Percentiles rank a stretch among this genome's conserved stretches.
These are phyloP conservation scores for Fragum whitleyi DNA, from an alignment of 2,888 invertebrate genomes.

Conservation along the genomic window DNA sequence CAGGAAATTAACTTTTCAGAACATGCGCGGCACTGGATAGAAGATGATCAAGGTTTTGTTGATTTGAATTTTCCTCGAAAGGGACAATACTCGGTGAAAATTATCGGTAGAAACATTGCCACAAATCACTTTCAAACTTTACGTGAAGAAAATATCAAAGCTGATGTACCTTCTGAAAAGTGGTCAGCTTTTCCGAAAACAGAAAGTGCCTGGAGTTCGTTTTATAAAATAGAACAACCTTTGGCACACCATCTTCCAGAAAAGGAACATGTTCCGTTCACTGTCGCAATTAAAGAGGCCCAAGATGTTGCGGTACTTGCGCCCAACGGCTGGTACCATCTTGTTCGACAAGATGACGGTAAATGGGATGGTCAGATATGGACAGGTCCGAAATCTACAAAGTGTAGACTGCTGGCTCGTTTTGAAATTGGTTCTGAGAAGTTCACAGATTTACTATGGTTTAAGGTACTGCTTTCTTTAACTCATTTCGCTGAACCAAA, in stretches of 20 bases:
- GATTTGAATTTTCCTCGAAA: constrained; percentile 59
- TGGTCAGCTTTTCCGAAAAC: constrained; percentile 61
- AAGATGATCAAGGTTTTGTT: constrained; percentile 41
- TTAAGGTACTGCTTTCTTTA: constrained; percentile 58
- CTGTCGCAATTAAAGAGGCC: constrained; percentile 39
- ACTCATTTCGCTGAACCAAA: too few species aligned
- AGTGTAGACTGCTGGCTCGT: constrained; percentile 47
- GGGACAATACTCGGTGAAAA: constrained; percentile 48
- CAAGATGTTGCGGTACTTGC: constrained; percentile 58
- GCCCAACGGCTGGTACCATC: constrained; percentile 60
- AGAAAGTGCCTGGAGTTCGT: constrained; percentile 46
- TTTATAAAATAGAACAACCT: constrained; percentile 49
- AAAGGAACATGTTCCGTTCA: constrained; percentile 47
- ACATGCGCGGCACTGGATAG: constrained; percentile 56
- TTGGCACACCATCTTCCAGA: constrained; percentile 47
- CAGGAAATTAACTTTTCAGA: constrained; percentile 58
- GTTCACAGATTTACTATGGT: constrained; percentile 56
- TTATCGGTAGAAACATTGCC: constrained; percentile 28
- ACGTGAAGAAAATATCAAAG: constrained; percentile 43
- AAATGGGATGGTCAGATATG: constrained; percentile 53
- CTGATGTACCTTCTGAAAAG: constrained; percentile 44
- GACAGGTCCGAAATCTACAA: constrained; percentile 58
- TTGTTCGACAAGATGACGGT: constrained; percentile 32
- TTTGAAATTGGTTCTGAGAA: constrained; percentile 57
- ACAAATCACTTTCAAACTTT: constrained; percentile 34